These are phyloP conservation scores for Petromus typicus DNA, from an alignment of 2,113 vertebrate genomes.

Conservation along the genomic window DNA sequence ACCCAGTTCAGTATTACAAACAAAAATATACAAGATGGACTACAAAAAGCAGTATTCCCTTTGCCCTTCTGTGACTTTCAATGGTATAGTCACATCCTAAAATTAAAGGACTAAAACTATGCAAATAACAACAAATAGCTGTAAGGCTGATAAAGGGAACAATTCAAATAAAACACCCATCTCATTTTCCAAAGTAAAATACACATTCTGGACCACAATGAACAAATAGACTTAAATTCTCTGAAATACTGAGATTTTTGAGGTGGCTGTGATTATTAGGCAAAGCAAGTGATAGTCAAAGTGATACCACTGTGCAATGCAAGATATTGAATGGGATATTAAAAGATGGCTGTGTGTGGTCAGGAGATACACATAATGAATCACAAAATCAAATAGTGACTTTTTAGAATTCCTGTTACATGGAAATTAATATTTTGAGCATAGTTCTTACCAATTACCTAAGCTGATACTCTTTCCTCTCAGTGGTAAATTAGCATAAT, in stretches of 20 bases:
- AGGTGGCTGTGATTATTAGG: background rate
- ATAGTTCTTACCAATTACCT: background rate
- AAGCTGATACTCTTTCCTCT: background rate
- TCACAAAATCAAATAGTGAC: background rate
- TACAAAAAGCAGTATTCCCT: background rate
- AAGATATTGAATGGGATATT: background rate
- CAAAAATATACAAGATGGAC: background rate
- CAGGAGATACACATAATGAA: background rate
- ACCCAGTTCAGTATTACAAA: background rate
- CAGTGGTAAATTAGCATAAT: background rate
- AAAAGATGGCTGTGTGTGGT: background rate
- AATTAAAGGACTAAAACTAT: background rate
- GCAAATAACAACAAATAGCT: background rate
- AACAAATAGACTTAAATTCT: background rate
- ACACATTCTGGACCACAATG: background rate
- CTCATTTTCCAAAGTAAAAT: conserved; percentile 2
- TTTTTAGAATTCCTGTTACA: background rate
- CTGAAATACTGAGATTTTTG: background rate
- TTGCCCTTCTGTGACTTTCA: background rate
- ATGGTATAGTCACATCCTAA: background rate
- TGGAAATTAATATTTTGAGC: background rate
- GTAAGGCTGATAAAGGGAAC: background rate
- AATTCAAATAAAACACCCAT: background rate
- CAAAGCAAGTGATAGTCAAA: background rate
- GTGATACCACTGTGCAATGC: background rate